Evolutionary conservation across 2,888 invertebrate species (phyloP).

Genomic region (Apodemia mormo): DNA sequence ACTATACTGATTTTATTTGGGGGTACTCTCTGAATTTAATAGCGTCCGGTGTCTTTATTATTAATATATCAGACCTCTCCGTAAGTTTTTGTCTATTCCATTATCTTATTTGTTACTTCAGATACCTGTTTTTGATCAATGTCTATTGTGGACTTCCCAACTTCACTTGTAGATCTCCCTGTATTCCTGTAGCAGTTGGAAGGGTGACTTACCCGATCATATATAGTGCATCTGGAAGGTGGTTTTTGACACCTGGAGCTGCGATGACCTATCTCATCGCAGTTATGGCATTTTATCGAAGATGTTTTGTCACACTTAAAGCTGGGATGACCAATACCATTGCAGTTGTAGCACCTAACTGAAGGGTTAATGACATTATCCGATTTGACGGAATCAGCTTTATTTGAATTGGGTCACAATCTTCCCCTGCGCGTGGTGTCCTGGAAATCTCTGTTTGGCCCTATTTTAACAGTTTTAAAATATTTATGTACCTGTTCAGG

Average conservation of each 20-base stretch:
- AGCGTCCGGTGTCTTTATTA: no score
- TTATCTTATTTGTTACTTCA: not conserved
- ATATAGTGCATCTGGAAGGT: no score
- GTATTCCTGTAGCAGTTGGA: no score
- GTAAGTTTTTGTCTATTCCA: not conserved
- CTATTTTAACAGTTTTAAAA: not conserved
- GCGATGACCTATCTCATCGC: no score
- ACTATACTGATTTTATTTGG: no score
- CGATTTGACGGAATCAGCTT: not conserved
- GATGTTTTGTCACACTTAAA: not conserved
- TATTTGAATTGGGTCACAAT: not conserved
- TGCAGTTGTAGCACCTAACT: constrained; percentile 1
- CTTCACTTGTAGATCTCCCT: not conserved
- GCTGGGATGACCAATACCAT: not conserved
- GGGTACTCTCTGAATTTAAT: no score
- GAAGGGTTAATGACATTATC: not conserved
- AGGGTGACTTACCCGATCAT: no score
- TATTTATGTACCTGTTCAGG: not conserved
- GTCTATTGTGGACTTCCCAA: no score
- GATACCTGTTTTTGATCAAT: not conserved
- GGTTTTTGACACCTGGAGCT: no score
- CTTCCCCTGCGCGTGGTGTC: not conserved
- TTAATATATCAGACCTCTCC: no score
- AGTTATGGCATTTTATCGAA: not conserved
- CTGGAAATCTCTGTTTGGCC: not conserved